phyloP scores from a whole-genome alignment of 2,113 vertebrate genomes.

The Toxotes chatareus region DNA sequence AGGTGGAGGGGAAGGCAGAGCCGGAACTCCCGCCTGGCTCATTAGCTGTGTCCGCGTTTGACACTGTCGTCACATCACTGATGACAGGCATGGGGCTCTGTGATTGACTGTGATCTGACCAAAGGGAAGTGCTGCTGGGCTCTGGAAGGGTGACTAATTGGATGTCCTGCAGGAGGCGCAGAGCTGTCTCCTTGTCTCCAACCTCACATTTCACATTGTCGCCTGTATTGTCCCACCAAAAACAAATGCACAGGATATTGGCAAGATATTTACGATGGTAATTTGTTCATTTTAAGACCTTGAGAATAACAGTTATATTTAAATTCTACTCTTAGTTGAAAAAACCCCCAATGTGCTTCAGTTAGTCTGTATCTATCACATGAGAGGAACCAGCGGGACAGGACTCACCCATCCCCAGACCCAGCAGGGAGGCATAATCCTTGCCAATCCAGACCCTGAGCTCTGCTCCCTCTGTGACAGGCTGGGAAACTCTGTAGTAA shows the following conservation, averaged over 20 bases:
- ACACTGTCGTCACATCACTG: slow-evolving; percentile 64
- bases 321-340: background rate
- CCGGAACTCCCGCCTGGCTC: slow-evolving; percentile 17
- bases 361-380: background rate
- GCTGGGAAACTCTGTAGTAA: slow-evolving; percentile 82
- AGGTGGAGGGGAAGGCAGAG: slow-evolving; percentile 30
- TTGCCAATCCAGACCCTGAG: slow-evolving; percentile 84
- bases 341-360: background rate
- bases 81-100: slow-evolving; percentile 72
- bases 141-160: slow-evolving; percentile 77
- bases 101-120: slow-evolving; percentile 70
- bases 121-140: slow-evolving; percentile 60
- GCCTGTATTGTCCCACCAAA: slow-evolving; percentile 56
- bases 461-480: slow-evolving; percentile 77
- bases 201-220: slow-evolving; percentile 82
- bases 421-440: slow-evolving; percentile 81
- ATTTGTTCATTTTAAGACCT: background rate
- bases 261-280: background rate
- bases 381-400: background rate
- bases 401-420: slow-evolving; percentile 79
- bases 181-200: slow-evolving; percentile 82
- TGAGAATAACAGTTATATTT: background rate
- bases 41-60: slow-evolving; percentile 35
- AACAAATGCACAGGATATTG: background rate
- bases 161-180: slow-evolving; percentile 83